phyloP scores from a whole-genome alignment of 2,888 invertebrate species.

The Panorpa germanica region DNA sequence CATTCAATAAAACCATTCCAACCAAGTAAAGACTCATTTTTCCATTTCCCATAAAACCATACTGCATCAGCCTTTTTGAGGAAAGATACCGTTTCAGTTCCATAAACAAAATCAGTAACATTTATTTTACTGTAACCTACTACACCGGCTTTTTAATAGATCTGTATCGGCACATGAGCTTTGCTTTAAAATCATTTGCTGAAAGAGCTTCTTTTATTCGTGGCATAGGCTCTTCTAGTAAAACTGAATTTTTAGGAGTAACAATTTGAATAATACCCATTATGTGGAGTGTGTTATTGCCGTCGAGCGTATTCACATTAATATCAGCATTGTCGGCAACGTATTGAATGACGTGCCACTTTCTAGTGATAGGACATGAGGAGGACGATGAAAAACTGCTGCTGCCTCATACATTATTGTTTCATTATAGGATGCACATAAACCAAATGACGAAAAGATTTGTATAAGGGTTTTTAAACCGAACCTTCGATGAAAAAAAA shows the following conservation, averaged over 20 bases:
- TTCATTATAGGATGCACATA: slow-evolving; percentile 14
- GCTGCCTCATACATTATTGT: slow-evolving; percentile 14
- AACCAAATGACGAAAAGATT: no score
- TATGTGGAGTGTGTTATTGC: slow-evolving; percentile 16
- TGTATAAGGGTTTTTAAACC: no score
- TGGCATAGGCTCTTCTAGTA: slow-evolving; percentile 12
- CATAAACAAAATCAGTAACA: slow-evolving; percentile 12
- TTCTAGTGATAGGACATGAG: slow-evolving; percentile 14
- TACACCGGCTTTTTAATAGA: slow-evolving; percentile 16
- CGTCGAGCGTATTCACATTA: slow-evolving; percentile 17
- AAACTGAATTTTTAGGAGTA: slow-evolving; percentile 14
- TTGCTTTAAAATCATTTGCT: slow-evolving; percentile 15
- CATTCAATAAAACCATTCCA: no score
- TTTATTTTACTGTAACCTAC: slow-evolving; percentile 14
- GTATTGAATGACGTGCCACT: slow-evolving; percentile 15
- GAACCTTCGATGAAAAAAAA: no score
- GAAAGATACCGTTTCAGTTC: slow-evolving; percentile 11
- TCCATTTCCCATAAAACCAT: slow-evolving; percentile 17
- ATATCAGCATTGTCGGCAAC: slow-evolving; percentile 17
- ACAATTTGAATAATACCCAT: no score
- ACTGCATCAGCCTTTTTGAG: slow-evolving; percentile 14
- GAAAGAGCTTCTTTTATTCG: slow-evolving; percentile 10
- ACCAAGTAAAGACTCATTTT: slow-evolving; percentile 13
- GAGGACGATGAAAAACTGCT: slow-evolving; percentile 14
- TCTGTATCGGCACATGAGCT: slow-evolving; percentile 16